Base-by-base conservation (phyloP, 2,888 invertebrate genomes). In the Pardosa pseudoannulata region DNA sequence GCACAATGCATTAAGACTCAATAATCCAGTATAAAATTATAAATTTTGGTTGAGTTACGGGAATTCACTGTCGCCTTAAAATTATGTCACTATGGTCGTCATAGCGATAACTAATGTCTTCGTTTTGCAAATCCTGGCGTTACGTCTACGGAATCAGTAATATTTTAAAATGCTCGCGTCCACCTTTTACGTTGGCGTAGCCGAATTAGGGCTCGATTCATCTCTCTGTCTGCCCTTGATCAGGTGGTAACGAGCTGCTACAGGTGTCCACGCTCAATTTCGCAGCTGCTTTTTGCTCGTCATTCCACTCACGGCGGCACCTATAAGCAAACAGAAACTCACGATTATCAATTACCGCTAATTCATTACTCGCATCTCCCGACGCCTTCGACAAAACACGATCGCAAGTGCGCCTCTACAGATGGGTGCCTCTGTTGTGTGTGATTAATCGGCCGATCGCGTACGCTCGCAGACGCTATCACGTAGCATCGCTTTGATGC, bases 301-400 rank as follows among this genome's bases (percentile, higher is more conserved):
- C 32, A 56, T 78, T 73, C 56, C 41, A 5, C 31, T 73, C 83
- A 72, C 72, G 78, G 39, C 50, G 11, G 27, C 76, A 23, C 32
- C 71, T 67, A 56, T 78, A 36, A 67, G 46, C 73, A 79, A 85
- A 78, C 46, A 79, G 73, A 78, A 19, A 39, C 41, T 23, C 46
- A 23, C 78, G 78, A 68, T 70, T 78, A 83, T 83, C 83, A 85
- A 85, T 85, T 85, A 79, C 62, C 50, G 13, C 78, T 85, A 85
- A 85, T 85, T 78, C 83, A 85, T 85, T 85, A 85, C 65, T 68
- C 19, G 36, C 65, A 56, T 23, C n/a, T n/a, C 28, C 65, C 78
- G 83, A 78, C 78, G 78, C 83, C 68, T 78, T n/a, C 71, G 67
- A 85, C 78, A 85, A 78, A 56, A 56, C 56, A 56, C 23, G 56